Evolutionary conservation across 1,140 invertebrate species (phyloP), one percentile per base, ranked within the genome.

Genomic region (Saxidomus purpurata): DNA sequence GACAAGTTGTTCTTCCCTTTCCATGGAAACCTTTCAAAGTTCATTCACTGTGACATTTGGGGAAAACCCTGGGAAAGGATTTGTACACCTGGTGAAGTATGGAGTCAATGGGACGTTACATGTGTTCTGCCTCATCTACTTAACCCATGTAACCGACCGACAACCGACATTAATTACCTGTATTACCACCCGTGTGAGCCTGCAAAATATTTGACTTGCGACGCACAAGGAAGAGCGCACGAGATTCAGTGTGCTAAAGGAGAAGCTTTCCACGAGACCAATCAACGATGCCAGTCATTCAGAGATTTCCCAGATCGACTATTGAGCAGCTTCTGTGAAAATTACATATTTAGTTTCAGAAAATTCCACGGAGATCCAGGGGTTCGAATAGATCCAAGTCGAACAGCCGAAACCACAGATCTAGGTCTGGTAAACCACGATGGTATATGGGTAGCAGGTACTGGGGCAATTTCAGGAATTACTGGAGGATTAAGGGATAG

Each of bases 21-120:
- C 49, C 81, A 89, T 22, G 47, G 61, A 19, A 89, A 93, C 84
- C 77, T 87, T 17, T 77, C 77, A 22, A 85, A 76, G 87, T 93
- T 90, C 55, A 90, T 93, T 81, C 89, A 93, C 49, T 93, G 93
- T 82, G 92, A 93, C 88, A 76, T 92, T 22, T 93, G 90, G 87
- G 93, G 93, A 34, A 81, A 92, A 22, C 90, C 92, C 19, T 93
- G 90, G 87, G 63, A 92, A 36, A 49, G 80, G 52, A 43, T 77
- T n/a, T 93, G 93, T 31, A 85, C 76, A 8, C 43, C 22, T 4
- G 71, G 77, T 9, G 67, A 88, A 19, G 83, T 91, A 13, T 93
- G 92, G 93, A 77, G 80, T 67, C 88, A 91, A 67, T 40, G 40
- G 25, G 76, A 87, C 28, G 61, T 84, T 11, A 84, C 87, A 4